Evolutionary conservation across 2,888 invertebrate species (phyloP).

Genomic region (Nomada fucata): DNA sequence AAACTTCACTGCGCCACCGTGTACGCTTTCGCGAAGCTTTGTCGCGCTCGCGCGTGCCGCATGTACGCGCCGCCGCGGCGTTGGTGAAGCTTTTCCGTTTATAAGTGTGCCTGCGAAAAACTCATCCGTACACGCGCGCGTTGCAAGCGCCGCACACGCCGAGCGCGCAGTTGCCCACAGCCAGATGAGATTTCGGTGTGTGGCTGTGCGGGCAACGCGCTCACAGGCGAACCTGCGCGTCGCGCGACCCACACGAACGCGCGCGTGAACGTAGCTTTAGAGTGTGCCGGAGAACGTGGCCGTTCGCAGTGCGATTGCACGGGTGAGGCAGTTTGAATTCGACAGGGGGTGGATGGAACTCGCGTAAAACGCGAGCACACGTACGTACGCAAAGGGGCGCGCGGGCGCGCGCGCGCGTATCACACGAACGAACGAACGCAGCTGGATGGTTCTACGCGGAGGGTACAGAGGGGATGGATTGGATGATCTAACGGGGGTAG

Average conservation of each 20-base stretch:
- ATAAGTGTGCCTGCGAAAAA: constrained; percentile 44
- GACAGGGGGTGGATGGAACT: constrained; percentile 52
- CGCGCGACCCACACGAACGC: neutral
- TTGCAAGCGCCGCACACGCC: neutral
- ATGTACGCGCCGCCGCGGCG: no score
- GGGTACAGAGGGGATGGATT: neutral
- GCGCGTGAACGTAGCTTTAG: neutral
- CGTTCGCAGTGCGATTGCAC: neutral
- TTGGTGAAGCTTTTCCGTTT: constrained; percentile 36
- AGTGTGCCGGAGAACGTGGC: constrained; percentile 11
- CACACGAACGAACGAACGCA: neutral
- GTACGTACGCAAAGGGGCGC: neutral
- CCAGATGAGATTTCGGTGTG: constrained; percentile 31
- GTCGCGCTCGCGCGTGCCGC: constrained; percentile 24
- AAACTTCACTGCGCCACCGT: constrained; percentile 47
- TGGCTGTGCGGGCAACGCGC: constrained; percentile 10
- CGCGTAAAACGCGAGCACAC: constrained; percentile 36
- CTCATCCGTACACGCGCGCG: constrained; percentile 16
- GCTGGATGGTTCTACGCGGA: constrained; percentile 32
- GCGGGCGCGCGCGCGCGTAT: neutral
- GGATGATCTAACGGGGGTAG: neutral
- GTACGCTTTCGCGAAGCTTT: constrained; percentile 43
- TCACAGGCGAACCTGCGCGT: neutral
- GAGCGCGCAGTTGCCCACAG: constrained; percentile 2
- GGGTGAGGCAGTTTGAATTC: constrained; percentile 47